Percentiles rank a stretch among this genome's conserved stretches.
These are phyloP conservation scores for Notodonta ziczac DNA, from an alignment of 2,888 invertebrate species.

Conservation along the genomic window DNA sequence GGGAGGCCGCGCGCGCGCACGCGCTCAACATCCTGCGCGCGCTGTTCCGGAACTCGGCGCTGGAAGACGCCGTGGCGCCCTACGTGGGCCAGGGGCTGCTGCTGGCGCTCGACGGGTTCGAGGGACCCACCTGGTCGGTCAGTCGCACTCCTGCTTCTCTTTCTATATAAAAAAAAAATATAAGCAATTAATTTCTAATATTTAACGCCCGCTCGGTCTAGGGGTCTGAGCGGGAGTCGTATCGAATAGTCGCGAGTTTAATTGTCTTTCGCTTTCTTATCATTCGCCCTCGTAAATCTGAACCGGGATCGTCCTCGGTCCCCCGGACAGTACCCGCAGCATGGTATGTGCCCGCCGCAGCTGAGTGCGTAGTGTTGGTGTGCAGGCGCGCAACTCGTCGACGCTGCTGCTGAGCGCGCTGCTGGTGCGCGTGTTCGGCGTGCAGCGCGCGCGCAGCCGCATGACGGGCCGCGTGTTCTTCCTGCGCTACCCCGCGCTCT, in stretches of 20 bases:
- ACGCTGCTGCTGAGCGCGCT: conserved; percentile 93
- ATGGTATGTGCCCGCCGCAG: no score
- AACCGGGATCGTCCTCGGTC: no score
- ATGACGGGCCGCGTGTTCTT: conserved; percentile 93
- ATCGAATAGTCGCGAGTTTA: no score
- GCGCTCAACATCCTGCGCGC: conserved; percentile 94
- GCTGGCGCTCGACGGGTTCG: conserved; percentile 90
- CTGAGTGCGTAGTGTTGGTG: neutral
- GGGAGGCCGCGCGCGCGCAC: conserved; percentile 87
- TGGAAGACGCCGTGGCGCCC: conserved; percentile 86
- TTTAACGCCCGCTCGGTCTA: no score
- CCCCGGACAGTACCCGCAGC: no score
- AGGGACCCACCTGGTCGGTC: conserved; percentile 91
- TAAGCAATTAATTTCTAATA: no score
- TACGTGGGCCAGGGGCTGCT: conserved; percentile 89
- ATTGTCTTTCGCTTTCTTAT: no score
- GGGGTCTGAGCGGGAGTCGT: no score
- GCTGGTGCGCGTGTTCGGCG: conserved; percentile 94
- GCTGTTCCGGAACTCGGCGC: conserved; percentile 89
- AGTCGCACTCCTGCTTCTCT: conserved; percentile 42
- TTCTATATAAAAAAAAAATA: neutral
- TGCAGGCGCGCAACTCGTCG: conserved; percentile 92
- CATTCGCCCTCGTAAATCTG: no score
- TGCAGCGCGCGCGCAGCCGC: conserved; percentile 86
- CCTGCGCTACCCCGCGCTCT: conserved; percentile 84